Base-by-base conservation (phyloP, 2,797 vertebrate genomes). In the Adelosebastes latens region DNA sequence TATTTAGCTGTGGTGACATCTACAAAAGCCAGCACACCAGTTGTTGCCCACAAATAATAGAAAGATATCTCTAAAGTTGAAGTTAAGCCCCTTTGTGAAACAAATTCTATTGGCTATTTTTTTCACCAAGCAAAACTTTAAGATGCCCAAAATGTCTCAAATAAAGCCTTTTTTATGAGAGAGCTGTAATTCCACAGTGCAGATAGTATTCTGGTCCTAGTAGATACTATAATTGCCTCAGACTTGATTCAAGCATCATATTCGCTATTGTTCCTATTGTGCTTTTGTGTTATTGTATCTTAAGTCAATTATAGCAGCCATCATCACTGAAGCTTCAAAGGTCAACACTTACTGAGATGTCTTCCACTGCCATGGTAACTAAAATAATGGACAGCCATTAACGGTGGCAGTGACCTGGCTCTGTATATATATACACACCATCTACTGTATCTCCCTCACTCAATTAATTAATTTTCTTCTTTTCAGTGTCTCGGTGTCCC, bases 401-500 rank as follows among this genome's bases (percentile, higher is more conserved):
- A 31, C 4, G 29, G 58, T 25, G 18, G 56, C 59, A 56, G 10
- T 27, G 25, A 61, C 53, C 22, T 65, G 42, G 25, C 31, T 55
- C 16, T 71, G 24, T 14, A 31, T 20, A 49, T 8, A 20, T 20
- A 46, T 1, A 34, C 18, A 49, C 46, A 49, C 46, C 8, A 67
- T 76, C 58, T 67, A 25, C 65, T 49, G 13, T 18, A 69, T 65
- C 61, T 61, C 20, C 34, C 29, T 61, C 27, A 39, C 36, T 65
- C 22, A 27, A 20, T 79, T 53, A 63, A 76, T 71, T 11, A 4
- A 65, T 85, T 39, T 16, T 72, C 22, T 27, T 61, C n/a, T 32
- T 76, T 76, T 25, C 20, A 13, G 8, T 27, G 62, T 46, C 53
- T 79, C 11, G 60, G 60, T 73, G 67, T 42, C 34, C 62, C 25